Base-by-base conservation (phyloP, 2,888 invertebrate genomes). In the Apocheima hispidaria region DNA sequence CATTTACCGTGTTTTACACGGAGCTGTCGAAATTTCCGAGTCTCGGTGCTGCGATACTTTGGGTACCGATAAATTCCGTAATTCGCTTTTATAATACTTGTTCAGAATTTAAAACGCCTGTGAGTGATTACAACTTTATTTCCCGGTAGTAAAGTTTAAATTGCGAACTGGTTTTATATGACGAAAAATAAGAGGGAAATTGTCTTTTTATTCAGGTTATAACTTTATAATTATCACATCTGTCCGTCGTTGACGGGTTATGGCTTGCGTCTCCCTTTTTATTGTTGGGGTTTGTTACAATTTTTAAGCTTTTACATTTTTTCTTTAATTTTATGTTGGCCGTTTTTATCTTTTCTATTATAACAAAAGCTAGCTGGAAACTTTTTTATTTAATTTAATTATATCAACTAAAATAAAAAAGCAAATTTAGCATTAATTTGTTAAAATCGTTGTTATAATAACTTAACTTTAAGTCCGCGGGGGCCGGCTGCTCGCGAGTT, bases 61-160 rank as follows among this genome's bases (percentile, higher is more conserved):
- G 30, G 40, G 40, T 51, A 51, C 40, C 51, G 28, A 40, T 51
- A 40, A 51, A 51, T 51, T 51, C 40, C 7, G 30, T 40, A 40
- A 51, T 51, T 51, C 18, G 40, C 38, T 51, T 51, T 41, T 40
- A 51, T 40, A 51, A 51, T 51, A 51, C 51, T 51, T 51, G 51
- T 51, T 53, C 54, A 38, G 40, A 38, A 38, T 50, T 41, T 53
- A 60, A 54, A 50, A 51, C 55, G 38, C 49, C 51, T 51, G 49
- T 10, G 49, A 51, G 60, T 53, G 67, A 69, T 67, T 63, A 53
- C 55, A 63, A 63, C 61, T 63, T 67, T 40, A 69, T 58, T 55
- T 40, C 55, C 46, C 14, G 20, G 46, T 50, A 36, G 63, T 67
- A 69, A 63, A 65, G 40, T 40, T 51, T 38, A 30, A 51, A 51